phyloP scores from a whole-genome alignment of 2,113 vertebrate genomes.

The Electrona antarctica region DNA sequence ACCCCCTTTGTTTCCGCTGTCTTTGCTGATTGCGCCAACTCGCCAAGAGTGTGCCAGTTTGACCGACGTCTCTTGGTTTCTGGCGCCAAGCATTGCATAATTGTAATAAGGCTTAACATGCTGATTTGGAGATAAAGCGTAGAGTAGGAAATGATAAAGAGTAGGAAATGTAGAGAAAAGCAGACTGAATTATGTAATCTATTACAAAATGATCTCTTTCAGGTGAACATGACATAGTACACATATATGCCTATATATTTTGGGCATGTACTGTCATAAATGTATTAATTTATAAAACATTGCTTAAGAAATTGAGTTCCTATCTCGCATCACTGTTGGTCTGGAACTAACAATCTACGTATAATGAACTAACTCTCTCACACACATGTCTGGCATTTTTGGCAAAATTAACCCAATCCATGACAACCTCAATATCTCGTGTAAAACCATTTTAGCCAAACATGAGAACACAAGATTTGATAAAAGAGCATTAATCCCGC shows the following conservation, averaged over 20 bases:
- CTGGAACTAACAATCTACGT: too few species aligned
- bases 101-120: constrained; percentile 66
- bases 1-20: background rate
- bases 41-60: background rate
- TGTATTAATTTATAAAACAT: too few species aligned
- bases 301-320: too few species aligned
- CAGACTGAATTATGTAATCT: constrained; percentile 61
- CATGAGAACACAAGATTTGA: too few species aligned
- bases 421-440: too few species aligned
- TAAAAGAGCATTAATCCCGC: too few species aligned
- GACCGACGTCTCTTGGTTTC: constrained; percentile 26
- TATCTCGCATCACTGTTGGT: too few species aligned
- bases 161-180: constrained; percentile 66
- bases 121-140: constrained; percentile 70
- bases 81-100: constrained; percentile 65
- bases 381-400: too few species aligned
- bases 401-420: too few species aligned
- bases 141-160: constrained; percentile 65
- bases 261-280: too few species aligned
- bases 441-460: too few species aligned
- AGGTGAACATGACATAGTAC: constrained; percentile 36
- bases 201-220: constrained; percentile 54
- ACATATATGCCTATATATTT: constrained; percentile 11
- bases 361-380: too few species aligned
- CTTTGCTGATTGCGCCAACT: background rate